These are phyloP conservation scores for Menura novaehollandiae DNA, from an alignment of 2,113 vertebrate genomes.

Conservation along the genomic window DNA sequence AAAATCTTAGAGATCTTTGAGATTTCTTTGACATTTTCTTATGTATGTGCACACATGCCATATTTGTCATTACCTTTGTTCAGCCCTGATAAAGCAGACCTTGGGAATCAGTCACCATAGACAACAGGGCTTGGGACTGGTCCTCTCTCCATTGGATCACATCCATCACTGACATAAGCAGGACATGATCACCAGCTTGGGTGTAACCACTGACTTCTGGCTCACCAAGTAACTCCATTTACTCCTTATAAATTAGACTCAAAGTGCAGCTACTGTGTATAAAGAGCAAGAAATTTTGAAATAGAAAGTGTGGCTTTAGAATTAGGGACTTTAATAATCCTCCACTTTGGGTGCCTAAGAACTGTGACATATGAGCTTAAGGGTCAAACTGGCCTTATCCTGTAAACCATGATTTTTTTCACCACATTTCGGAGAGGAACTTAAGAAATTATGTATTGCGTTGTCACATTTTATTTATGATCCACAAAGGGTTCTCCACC, in stretches of 20 bases:
- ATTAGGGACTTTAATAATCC: neutral
- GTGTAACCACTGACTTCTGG: neutral
- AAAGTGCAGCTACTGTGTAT: neutral
- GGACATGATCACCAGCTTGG: neutral
- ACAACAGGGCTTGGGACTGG: neutral
- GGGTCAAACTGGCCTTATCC: neutral
- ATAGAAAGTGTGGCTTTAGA: neutral
- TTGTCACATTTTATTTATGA: neutral
- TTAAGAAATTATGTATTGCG: neutral
- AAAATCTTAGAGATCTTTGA: neutral
- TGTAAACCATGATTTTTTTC: neutral
- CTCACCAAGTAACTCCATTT: neutral
- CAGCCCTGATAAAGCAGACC: neutral
- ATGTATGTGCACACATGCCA: neutral
- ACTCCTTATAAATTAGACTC: neutral
- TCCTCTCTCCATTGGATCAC: neutral
- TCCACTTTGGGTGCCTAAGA: neutral
- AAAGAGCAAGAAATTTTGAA: neutral
- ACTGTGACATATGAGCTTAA: fast-evolving
- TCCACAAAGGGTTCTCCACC: neutral
- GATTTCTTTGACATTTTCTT: neutral
- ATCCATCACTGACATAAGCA: neutral
- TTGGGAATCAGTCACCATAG: neutral
- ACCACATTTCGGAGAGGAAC: neutral
- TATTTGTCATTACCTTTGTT: neutral